Base-by-base conservation (phyloP, 2,797 vertebrate genomes). In the Pipistrellus kuhlii region DNA sequence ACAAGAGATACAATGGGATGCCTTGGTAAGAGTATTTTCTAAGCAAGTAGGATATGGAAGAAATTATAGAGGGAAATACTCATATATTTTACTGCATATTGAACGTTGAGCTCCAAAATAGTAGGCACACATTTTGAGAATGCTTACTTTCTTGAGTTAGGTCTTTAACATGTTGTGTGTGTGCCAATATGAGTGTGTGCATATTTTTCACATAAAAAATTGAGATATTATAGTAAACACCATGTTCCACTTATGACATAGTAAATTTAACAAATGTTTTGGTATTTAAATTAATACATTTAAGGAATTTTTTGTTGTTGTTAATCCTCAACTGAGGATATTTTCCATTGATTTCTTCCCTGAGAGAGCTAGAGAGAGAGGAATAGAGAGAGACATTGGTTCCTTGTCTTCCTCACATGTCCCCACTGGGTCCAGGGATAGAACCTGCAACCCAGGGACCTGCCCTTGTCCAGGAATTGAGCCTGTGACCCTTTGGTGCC, bases 261-360 rank as follows among this genome's bases (percentile, higher is more conserved):
- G 41, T 84, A 18, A 88, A 84, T 88, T 94, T 83, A 88, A 44
- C 20, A 69, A 80, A n/a, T 72, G 11, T 86, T 91, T 88, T 83
- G 25, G 75, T 81, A 38, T 38, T 84, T 77, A 89, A 81, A 81
- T 77, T 7, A 69, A 77, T 88, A 10, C 11, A 57, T 12, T 44
- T 69, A 48, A 55, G 17, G 41, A 32, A 27, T 1, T 78, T 30
- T 59, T 44, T 44, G 2, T 44, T 59, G 27, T 59, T 27, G 57
- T 59, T 62, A 62, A 62, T 62, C 59, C 59, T 62, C 59, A 62
- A 12, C 27, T 62, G 59, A 62, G 13, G 59, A 30, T 62, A 62
- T 62, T 62, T 62, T 62, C 27, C 59, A 30, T 62, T 62, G 27
- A 62, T 27, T 59, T 59, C 57, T 55, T 55, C 53, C 51, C 51